Evolutionary conservation across 1,140 invertebrate species (phyloP).

Genomic region (Tigriopus japonicus): DNA sequence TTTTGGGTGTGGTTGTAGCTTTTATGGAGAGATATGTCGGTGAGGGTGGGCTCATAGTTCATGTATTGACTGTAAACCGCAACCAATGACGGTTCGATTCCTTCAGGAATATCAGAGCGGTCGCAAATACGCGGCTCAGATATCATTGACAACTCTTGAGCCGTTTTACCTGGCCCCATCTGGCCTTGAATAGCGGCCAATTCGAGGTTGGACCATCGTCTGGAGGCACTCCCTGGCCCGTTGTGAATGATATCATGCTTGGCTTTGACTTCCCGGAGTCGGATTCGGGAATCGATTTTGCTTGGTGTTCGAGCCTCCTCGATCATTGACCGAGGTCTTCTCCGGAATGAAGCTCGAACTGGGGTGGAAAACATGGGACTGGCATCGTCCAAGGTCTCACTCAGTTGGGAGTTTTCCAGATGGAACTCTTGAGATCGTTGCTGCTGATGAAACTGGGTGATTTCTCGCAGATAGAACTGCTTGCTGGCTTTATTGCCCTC

Average conservation of each 20-base stretch:
- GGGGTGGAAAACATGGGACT: constrained; percentile 5
- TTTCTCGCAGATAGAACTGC: too few species aligned
- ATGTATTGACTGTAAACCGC: constrained; percentile 6
- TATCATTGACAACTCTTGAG: too few species aligned
- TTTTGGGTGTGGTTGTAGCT: too few species aligned
- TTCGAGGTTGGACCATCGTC: neutral
- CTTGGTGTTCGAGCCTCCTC: neutral
- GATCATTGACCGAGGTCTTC: neutral
- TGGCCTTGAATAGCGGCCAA: too few species aligned
- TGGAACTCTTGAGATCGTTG: neutral
- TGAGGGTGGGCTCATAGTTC: neutral
- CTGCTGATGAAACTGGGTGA: neutral
- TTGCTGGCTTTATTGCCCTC: too few species aligned
- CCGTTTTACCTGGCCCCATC: too few species aligned
- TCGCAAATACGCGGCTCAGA: neutral
- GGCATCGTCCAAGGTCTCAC: neutral
- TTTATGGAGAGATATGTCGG: too few species aligned
- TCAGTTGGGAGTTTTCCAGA: neutral
- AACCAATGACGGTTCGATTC: neutral
- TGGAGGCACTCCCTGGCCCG: too few species aligned
- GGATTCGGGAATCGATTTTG: neutral
- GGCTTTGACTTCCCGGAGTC: neutral
- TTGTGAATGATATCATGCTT: neutral
- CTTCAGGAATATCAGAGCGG: neutral
- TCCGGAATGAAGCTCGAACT: neutral